Base-by-base conservation (phyloP, 2,113 vertebrate species). In the Corvus hawaiiensis region DNA sequence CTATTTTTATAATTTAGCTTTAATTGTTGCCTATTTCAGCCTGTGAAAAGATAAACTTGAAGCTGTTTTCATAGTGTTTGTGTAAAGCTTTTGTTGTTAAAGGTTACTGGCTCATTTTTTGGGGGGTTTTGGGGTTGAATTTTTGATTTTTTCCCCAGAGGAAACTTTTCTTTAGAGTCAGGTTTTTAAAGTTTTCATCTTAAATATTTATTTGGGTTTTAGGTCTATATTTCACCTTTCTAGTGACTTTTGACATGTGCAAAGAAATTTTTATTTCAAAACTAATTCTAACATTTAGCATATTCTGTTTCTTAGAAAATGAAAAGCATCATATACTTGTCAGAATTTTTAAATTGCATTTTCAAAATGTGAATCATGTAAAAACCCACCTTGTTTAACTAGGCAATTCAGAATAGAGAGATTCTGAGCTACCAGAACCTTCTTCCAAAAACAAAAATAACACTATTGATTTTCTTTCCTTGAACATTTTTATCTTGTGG, bases 71-170 rank as follows among this genome's bases (percentile, higher is more conserved):
- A 39, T 1, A 46, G 9, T 15, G 22, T 52, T 52, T 6, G 5
- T n/a, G 6, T 56, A 56, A 64, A 46, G 11, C 9, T 48, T 13
- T 27, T 58, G 8, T 17, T 24, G 2, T 21, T 14, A 12, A 16
- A 21, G 14, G 5, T 6, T 6, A 10, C 20, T 51, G 23, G 7
- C 11, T 51, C 5, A 0, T 33, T 63, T 63, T 54, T 11, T n/a
- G 20, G 5, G 3, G 4, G 13, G 1, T 9, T 35, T 28, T 4
- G 2, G 5, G 1, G 7, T 73, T 39, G 30, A 12, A 26, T 39
- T 30, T 61, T 17, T 3, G 0, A 0, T 3, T n/a, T 56, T 56
- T 33, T 37, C 18, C 26, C 6, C 10, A 55, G 35, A 13, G 26
- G 4, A 68, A 78, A 52, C 1, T 15, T 93, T 71, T 74, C 6